Base-by-base conservation (phyloP, 2,888 invertebrate genomes). In the Parnassius smintheus region DNA sequence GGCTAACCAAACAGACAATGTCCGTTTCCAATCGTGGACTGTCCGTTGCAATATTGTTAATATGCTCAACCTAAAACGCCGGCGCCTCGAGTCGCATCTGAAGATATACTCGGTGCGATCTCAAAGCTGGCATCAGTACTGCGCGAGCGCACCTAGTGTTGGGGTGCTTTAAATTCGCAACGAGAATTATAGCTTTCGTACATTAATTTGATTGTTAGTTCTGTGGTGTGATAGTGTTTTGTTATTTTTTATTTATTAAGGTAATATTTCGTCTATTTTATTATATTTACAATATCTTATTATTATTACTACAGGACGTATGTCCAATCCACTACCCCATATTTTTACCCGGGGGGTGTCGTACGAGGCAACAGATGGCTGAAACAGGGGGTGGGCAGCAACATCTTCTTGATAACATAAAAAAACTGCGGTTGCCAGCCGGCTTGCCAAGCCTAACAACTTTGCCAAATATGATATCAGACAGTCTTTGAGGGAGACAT, bases 41-140 rank as follows among this genome's bases (percentile, higher is more conserved):
- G 18, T 49, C 49, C 49, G 13, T 12, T 4, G 1, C 2, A 46
- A 49, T 49, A 1, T 7, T 13, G 65, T 50, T 71, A 12, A 49
- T 60, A 52, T 78, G 68, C 76, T 70, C 67, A 70, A 59, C 67
- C 64, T 72, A 66, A 58, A 67, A 18, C 61, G 59, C 56, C 65
- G 62, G 69, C 64, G 68, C 68, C 73, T 62, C 73, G 66, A 69
- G 66, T 64, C 66, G 67, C 66, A 64, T 64, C 68, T 68, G 65
- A 69, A 74, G 75, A 75, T 76, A 76, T 75, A 77, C 69, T 69
- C 75, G 61, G 62, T 64, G 69, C 67, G 51, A 62, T 65, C 64
- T 65, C 66, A 67, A 69, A 68, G 66, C 65, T 68, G 64, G 60
- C 69, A 72, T 70, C 82, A 82, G 82, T 81, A 59, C 69, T 64